These are phyloP conservation scores for Sylvilagus bachmani DNA, from an alignment of 2,113 vertebrate genomes.

Conservation along the genomic window DNA sequence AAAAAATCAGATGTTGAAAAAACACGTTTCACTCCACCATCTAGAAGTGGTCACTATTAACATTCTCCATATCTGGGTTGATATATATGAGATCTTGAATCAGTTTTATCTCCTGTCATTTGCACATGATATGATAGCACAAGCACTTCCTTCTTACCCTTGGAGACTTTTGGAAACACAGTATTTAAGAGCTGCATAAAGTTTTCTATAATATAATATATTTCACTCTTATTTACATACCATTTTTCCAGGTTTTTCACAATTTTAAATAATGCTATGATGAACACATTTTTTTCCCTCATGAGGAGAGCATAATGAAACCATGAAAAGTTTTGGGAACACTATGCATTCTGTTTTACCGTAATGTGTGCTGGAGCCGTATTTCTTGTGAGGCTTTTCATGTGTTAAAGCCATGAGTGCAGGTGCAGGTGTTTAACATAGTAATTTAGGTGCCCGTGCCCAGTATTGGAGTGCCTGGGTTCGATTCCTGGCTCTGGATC, in stretches of 20 bases:
- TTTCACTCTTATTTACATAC: background rate
- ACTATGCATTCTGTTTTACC: background rate
- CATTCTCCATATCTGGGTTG: background rate
- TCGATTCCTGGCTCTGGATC: too few relatives aligned
- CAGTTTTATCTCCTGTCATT: slow-evolving; percentile 13
- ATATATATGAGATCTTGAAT: background rate
- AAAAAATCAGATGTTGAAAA: background rate
- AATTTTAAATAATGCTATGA: background rate
- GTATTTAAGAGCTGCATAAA: background rate
- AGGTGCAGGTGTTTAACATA: too few relatives aligned
- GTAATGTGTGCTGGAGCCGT: background rate
- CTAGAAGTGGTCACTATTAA: background rate
- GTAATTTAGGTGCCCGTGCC: too few relatives aligned
- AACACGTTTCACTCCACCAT: background rate
- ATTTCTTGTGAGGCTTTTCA: background rate
- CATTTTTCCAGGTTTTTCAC: background rate
- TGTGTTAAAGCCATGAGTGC: background rate
- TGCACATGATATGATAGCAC: background rate
- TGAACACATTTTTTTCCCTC: background rate
- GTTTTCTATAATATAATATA: background rate
- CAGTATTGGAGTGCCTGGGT: too few relatives aligned
- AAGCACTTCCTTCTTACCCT: background rate
- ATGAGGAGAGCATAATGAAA: background rate
- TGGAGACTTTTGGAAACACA: slow-evolving; percentile 6
- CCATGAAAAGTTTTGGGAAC: background rate